Evolutionary conservation across 2,113 vertebrate species (phyloP), one percentile per base, ranked within the genome.

Genomic region (Meriones unguiculatus): DNA sequence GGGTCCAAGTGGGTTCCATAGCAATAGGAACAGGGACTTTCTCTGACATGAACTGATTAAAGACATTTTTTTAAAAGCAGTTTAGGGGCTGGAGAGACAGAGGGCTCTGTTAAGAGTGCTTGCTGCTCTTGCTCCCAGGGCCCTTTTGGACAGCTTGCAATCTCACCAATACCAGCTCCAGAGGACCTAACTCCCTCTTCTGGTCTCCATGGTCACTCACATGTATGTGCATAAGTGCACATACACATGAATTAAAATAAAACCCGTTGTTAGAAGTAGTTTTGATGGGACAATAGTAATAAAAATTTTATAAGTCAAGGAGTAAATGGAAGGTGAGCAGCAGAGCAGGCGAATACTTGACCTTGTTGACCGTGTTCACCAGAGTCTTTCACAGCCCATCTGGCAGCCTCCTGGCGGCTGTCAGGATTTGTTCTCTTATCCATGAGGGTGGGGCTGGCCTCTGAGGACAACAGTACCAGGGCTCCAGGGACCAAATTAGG

Each of bases 391-490:
- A 62, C 38, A 76, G 81, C 95, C 94, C 89, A 30, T 78, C 76
- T 96, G 95, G 91, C n/a, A 67, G 46, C 91, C 96, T 97, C 69
- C 95, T 94, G 90, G 25, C 35, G 28, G 57, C 87, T 69, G 50
- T 1, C 14, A 0, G 1, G 28, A 69, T 77, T 38, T 12, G 8
- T 13, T 41, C 52, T 30, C 59, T 46, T 52, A 65, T 7, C n/a
- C n/a, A 32, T 72, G 54, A 87, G 85, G 78, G 38, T 0, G 28
- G 35, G 70, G 28, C 20, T 59, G 25, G 73, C 18, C 76, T 82
- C 85, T 57, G 11, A 9, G 46, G 75, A 94, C 32, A 4, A 20
- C 1, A 62, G 70, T 24, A 6, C n/a, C 54, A 46, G 65, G 3
- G 22, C 82, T 92, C 18, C 80, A 14, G 14, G 59, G 78, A 59